phyloP scores from a whole-genome alignment of 2,113 vertebrate species.

The Microcebus lehilahytsara region DNA sequence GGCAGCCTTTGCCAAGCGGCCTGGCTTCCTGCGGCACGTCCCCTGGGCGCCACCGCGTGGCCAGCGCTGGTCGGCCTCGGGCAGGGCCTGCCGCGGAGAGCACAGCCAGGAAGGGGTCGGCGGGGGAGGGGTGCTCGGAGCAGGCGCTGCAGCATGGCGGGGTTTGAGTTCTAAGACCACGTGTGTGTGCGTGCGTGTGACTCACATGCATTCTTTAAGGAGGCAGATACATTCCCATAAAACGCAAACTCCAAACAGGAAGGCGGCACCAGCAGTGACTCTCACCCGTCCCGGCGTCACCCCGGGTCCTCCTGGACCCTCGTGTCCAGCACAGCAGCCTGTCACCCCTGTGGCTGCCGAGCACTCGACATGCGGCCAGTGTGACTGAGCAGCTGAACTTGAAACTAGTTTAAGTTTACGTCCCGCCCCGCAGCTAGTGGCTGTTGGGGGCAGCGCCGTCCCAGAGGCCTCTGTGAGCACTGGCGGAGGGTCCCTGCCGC shows the following conservation, averaged over 20 bases:
- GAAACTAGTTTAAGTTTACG: too few relatives aligned
- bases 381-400: background rate
- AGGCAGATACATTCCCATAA: background rate
- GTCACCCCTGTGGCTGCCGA: background rate
- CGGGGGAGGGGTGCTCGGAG: too few relatives aligned
- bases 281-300: too few relatives aligned
- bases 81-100: too few relatives aligned
- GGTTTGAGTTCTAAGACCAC: too few relatives aligned
- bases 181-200: background rate
- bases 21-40: rapidly evolving
- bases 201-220: background rate
- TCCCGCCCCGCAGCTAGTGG: rapidly evolving
- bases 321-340: background rate
- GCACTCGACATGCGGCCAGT: background rate
- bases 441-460: rapidly evolving
- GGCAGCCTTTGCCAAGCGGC: background rate
- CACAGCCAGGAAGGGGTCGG: too few relatives aligned
- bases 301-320: background rate
- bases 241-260: background rate
- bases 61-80: background rate
- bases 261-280: rapidly evolving
- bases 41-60: rapidly evolving
- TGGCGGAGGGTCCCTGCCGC: rapidly evolving
- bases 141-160: background rate
- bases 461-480: background rate